These are phyloP conservation scores for Scaptomyza tumidula DNA, from an alignment of 2,888 invertebrate species.

Conservation along the genomic window DNA sequence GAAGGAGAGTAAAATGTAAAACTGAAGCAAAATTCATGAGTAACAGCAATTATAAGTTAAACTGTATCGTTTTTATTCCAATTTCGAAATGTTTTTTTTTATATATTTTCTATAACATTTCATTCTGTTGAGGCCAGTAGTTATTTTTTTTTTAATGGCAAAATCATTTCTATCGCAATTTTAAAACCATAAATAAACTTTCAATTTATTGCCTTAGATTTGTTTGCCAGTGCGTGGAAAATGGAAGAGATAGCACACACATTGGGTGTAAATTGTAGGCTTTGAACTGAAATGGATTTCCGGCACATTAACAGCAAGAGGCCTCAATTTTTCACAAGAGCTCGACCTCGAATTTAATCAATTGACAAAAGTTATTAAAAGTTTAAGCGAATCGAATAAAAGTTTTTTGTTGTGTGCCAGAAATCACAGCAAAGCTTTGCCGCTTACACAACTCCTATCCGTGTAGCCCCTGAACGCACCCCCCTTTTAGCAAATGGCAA, in stretches of 20 bases:
- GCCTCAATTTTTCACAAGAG: conserved; percentile 19
- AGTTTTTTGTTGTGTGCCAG: conserved; percentile 52
- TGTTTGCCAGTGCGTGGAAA: not conserved
- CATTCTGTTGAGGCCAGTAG: not conserved
- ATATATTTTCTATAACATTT: not conserved
- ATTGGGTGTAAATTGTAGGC: conserved; percentile 29
- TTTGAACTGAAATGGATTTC: conserved; percentile 57
- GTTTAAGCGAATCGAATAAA: conserved; percentile 65
- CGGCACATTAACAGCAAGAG: conserved; percentile 30
- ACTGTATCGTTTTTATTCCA: not conserved
- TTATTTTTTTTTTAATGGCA: not conserved
- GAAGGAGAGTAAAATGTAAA: not conserved
- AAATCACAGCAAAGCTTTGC: conserved; percentile 66
- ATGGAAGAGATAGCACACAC: not conserved
- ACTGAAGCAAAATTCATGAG: not conserved
- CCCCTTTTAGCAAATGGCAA: conserved; percentile 56
- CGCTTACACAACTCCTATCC: not conserved
- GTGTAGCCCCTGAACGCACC: not conserved
- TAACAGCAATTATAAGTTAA: not conserved
- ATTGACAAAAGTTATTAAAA: conserved; percentile 80
- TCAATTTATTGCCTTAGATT: not conserved
- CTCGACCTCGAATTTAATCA: conserved; percentile 54
- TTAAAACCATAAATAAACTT: not conserved
- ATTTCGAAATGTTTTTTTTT: not conserved
- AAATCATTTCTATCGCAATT: not conserved